Conservation (phyloP, 2,888 invertebrate genomes). For the Cephus sareptanus region DNA sequence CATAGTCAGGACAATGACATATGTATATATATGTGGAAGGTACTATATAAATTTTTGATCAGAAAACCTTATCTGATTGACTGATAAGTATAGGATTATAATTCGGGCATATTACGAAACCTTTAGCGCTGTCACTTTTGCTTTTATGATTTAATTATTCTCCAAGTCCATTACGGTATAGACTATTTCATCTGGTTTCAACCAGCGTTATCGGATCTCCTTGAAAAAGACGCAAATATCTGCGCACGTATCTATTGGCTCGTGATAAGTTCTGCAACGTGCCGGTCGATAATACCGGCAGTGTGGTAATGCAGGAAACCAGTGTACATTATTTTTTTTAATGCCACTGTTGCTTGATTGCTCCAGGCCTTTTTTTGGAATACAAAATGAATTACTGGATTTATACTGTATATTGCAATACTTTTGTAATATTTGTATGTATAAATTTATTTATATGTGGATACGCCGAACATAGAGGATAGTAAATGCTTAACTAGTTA, state of each 20-base stretch:
- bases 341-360: too few relatives aligned
- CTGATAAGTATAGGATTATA: not conserved
- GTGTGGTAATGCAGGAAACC: not conserved
- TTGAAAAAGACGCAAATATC: not conserved
- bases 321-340: not conserved
- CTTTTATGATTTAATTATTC: not conserved
- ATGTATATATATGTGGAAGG: not conserved
- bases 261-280: not conserved
- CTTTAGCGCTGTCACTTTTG: not conserved
- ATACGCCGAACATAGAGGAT: not conserved
- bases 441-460: not conserved
- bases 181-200: not conserved
- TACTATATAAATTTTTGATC: not conserved
- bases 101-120: not conserved
- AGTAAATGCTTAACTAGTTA: not conserved
- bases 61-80: not conserved
- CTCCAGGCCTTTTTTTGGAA: not conserved
- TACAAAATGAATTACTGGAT: not conserved
- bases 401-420: not conserved
- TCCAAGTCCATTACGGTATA: not conserved
- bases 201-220: not conserved
- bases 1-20: not conserved
- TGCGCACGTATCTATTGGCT: not conserved
- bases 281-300: not conserved
- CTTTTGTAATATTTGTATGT: not conserved